Conservation (phyloP, 2,888 invertebrate genomes). For the Achlya flavicornis region DNA sequence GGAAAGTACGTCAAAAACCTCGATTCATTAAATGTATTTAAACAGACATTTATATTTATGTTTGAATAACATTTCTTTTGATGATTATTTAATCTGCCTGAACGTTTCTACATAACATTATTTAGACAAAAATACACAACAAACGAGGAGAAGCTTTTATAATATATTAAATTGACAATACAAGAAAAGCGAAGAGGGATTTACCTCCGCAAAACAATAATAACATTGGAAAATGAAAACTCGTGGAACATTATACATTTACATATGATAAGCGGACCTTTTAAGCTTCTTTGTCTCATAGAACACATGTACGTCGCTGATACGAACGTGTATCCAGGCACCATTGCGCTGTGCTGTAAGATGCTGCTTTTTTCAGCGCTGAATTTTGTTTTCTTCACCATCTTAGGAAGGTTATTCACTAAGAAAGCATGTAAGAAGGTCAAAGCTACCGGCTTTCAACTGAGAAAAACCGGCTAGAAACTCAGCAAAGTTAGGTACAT, state of each 20-base stretch:
- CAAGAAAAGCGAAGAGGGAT: not conserved
- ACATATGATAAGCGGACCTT: conserved; percentile 13
- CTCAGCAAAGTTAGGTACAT: too few relatives aligned
- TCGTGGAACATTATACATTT: conserved; percentile 9
- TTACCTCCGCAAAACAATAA: conserved; percentile 8
- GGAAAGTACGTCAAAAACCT: too few relatives aligned
- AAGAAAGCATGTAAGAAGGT: too few relatives aligned
- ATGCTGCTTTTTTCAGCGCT: not conserved
- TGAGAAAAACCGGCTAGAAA: too few relatives aligned
- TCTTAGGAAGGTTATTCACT: too few relatives aligned
- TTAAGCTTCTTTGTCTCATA: conserved; percentile 11
- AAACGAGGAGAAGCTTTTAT: not conserved
- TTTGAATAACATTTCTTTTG: too few relatives aligned
- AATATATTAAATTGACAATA: conserved; percentile 6
- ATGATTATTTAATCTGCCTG: not conserved
- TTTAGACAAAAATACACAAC: not conserved
- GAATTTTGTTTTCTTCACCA: not conserved
- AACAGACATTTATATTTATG: too few relatives aligned
- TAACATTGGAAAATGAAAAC: conserved; percentile 5
- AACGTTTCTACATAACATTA: not conserved
- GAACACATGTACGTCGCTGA: conserved; percentile 9
- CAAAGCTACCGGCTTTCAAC: too few relatives aligned
- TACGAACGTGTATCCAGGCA: not conserved
- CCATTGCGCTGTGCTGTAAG: not conserved
- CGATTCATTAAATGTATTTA: too few relatives aligned